Conservation (phyloP, 2,113 vertebrate genomes). For the Ceyx cyanopectus region DNA sequence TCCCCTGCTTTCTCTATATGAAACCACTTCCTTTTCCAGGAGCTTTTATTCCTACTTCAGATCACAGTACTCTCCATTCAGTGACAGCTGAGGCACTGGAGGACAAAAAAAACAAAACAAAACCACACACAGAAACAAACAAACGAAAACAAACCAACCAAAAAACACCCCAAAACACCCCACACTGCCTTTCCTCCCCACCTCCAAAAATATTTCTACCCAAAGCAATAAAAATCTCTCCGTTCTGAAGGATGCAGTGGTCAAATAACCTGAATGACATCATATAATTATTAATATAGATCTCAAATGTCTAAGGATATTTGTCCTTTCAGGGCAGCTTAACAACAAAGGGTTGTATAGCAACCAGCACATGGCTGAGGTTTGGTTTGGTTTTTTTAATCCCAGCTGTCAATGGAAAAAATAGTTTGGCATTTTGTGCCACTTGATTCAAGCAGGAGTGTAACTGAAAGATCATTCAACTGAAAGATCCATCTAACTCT, state of each 20-base stretch:
- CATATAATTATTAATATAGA: neutral
- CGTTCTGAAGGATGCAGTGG: neutral
- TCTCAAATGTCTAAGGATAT: neutral
- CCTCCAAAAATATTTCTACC: neutral
- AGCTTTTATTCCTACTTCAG: neutral
- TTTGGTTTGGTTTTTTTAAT: neutral
- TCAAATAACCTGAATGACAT: neutral
- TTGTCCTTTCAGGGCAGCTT: neutral
- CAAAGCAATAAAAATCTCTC: neutral
- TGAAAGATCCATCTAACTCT: neutral
- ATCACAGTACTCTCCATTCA: neutral
- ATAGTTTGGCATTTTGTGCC: neutral
- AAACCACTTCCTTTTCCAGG: neutral
- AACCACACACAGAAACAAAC: too few species aligned
- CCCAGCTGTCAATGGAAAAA: neutral
- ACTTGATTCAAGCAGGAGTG: neutral
- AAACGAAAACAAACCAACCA: neutral
- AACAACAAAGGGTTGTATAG: neutral
- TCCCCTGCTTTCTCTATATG: neutral
- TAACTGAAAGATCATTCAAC: neutral
- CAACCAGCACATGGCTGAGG: neutral
- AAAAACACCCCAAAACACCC: too few species aligned
- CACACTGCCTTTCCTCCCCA: accelerated
- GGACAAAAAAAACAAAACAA: neutral
- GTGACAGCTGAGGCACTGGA: neutral